Evolutionary conservation across 2,888 invertebrate genomes (phyloP).

Genomic region (Leucozona laternaria): DNA sequence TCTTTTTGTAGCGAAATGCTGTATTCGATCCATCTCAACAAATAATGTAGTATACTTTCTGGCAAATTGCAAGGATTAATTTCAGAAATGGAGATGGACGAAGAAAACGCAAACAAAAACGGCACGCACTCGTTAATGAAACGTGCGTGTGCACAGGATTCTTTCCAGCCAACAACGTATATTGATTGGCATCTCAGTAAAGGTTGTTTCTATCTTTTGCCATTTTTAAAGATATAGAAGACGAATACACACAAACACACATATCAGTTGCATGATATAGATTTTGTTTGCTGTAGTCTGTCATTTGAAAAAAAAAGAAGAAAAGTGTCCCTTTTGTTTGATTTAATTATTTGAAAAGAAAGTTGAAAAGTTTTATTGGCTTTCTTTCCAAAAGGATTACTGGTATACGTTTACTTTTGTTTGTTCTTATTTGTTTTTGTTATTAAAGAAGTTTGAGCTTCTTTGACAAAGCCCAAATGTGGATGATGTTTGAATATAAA

Average conservation of each 20-base stretch:
- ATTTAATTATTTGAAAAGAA: slow-evolving; percentile 66
- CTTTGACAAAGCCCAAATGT: not conserved
- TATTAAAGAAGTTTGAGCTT: slow-evolving; percentile 33
- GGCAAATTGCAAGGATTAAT: slow-evolving; percentile 70
- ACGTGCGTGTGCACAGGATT: slow-evolving; percentile 67
- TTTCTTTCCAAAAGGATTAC: slow-evolving; percentile 64
- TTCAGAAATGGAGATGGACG: slow-evolving; percentile 35
- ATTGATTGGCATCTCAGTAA: slow-evolving; percentile 27
- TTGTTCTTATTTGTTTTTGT: slow-evolving; percentile 50
- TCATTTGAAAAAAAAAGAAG: slow-evolving; percentile 4
- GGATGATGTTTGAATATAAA: slow-evolving; percentile 5
- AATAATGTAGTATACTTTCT: slow-evolving; percentile 43
- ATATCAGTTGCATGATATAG: not conserved
- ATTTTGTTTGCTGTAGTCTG: not conserved
- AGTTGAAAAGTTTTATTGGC: slow-evolving; percentile 70
- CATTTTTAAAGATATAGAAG: slow-evolving; percentile 22
- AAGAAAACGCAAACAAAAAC: slow-evolving; percentile 57
- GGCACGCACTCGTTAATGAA: slow-evolving; percentile 68
- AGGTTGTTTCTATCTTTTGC: not conserved
- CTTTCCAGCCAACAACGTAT: slow-evolving; percentile 4
- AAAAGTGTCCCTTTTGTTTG: slow-evolving; percentile 60
- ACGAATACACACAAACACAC: not conserved
- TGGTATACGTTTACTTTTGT: slow-evolving; percentile 37
- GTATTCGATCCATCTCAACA: slow-evolving; percentile 53
- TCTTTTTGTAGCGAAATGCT: slow-evolving; percentile 22